phyloP scores from a whole-genome alignment of 1,140 invertebrate species.

The Drosophila asahinai region DNA sequence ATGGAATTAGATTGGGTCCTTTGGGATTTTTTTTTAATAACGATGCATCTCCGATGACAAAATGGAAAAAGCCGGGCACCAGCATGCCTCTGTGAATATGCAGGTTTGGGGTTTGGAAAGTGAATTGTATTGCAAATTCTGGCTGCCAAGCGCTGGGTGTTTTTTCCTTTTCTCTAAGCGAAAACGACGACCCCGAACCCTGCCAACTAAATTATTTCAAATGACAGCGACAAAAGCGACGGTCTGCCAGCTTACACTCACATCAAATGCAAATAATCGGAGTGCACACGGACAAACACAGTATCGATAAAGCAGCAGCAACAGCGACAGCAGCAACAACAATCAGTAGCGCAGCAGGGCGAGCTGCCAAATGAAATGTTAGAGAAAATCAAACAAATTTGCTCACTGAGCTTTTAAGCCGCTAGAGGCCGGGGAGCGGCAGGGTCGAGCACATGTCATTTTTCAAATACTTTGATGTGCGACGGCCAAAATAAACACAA shows the following conservation, averaged over 20 bases:
- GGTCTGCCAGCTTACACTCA: conserved; percentile 44
- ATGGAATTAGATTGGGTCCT: not conserved
- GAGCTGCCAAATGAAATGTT: conserved; percentile 62
- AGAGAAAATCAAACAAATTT: conserved; percentile 72
- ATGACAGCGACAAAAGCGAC: conserved; percentile 49
- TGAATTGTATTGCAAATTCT: conserved; percentile 52
- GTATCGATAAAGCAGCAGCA: conserved; percentile 22
- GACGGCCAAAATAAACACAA: conserved; percentile 59
- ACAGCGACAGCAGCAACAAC: conserved; percentile 6
- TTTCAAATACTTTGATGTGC: conserved; percentile 67
- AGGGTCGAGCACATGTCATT: conserved; percentile 60
- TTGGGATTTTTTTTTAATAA: not conserved
- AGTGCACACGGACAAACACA: conserved; percentile 18
- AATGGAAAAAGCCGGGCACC: not conserved
- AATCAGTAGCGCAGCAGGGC: conserved; percentile 29
- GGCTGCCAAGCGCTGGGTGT: conserved; percentile 49
- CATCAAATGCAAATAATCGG: conserved; percentile 64
- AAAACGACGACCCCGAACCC: conserved; percentile 48
- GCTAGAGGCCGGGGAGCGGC: conserved; percentile 34
- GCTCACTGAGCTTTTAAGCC: conserved; percentile 76
- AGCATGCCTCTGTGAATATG: conserved; percentile 11
- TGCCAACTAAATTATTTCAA: conserved; percentile 67
- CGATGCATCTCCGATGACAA: not conserved
- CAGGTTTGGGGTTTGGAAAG: conserved; percentile 39
- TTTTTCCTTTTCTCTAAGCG: conserved; percentile 43